phyloP scores from a whole-genome alignment of 2,797 vertebrate species.

The Sciaenops ocellatus region DNA sequence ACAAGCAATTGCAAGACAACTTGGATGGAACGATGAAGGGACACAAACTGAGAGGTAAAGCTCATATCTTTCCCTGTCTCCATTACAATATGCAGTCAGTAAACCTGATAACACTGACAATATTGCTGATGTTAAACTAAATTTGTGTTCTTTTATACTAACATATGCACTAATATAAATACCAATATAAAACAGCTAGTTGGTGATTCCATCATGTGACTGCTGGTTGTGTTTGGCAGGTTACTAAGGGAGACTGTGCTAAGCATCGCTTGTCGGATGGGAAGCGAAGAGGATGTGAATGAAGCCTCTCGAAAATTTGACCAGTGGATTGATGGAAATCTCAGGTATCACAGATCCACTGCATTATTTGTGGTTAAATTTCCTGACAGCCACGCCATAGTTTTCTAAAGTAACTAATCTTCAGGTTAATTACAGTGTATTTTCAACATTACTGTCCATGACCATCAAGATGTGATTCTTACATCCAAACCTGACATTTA shows the following conservation, averaged over 20 bases:
- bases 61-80: not conserved
- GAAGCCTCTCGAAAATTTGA: slow-evolving; percentile 85
- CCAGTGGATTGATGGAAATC: slow-evolving; percentile 82
- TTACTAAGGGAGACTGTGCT: slow-evolving; percentile 91
- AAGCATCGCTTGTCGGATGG: slow-evolving; percentile 90
- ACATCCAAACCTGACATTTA: slow-evolving; percentile 8
- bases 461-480: not conserved
- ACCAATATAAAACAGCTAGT: not conserved
- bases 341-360: slow-evolving; percentile 63
- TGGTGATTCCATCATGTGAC: not conserved
- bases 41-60: slow-evolving; percentile 86
- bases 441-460: too few species aligned
- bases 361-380: not conserved
- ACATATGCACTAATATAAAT: not conserved
- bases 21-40: slow-evolving; percentile 88
- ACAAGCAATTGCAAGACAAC: slow-evolving; percentile 73
- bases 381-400: not conserved
- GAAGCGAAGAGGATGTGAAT: slow-evolving; percentile 77
- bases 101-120: not conserved
- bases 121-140: not conserved
- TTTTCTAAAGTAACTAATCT: not conserved
- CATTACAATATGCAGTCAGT: not conserved
- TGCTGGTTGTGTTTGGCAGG: slow-evolving; percentile 73
- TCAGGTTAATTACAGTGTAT: not conserved
- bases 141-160: not conserved